phyloP scores from a whole-genome alignment of 1,140 invertebrate species.

The Drosophila guanche region DNA sequence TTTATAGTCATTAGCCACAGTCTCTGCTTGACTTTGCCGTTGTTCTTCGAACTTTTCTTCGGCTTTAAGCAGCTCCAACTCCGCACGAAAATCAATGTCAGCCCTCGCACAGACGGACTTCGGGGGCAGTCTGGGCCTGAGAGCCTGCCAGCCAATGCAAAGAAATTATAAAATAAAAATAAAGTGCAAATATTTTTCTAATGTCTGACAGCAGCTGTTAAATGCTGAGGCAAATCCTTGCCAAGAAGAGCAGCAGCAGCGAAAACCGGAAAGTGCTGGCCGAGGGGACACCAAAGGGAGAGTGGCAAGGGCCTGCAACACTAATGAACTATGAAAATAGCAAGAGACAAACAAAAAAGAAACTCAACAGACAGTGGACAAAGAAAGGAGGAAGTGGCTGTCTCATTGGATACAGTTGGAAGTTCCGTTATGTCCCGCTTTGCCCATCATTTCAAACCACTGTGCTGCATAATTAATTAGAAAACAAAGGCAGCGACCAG shows the following conservation, averaged over 20 bases:
- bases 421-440: no score
- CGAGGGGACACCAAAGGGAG: slow-evolving; percentile 6
- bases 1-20: slow-evolving; percentile 74
- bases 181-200: slow-evolving; percentile 76
- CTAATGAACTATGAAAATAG: slow-evolving; percentile 73
- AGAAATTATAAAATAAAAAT: slow-evolving; percentile 62
- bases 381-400: slow-evolving; percentile 19
- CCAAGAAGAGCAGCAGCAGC: slow-evolving; percentile 7
- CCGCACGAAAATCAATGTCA: slow-evolving; percentile 55
- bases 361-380: slow-evolving; percentile 8
- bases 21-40: no score
- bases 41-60: not conserved
- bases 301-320: slow-evolving; percentile 9
- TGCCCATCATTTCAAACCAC: slow-evolving; percentile 4
- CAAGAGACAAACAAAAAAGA: slow-evolving; percentile 56
- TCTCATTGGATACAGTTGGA: slow-evolving; percentile 12
- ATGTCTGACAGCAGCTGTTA: slow-evolving; percentile 66
- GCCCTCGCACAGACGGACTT: slow-evolving; percentile 7
- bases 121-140: slow-evolving; percentile 5
- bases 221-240: slow-evolving; percentile 39
- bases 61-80: slow-evolving; percentile 53
- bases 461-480: slow-evolving; percentile 62
- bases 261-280: slow-evolving; percentile 16
- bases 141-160: slow-evolving; percentile 52
- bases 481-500: slow-evolving; percentile 41